These are phyloP conservation scores for Geococcyx californianus DNA, from an alignment of 2,113 vertebrate species.

Conservation along the genomic window DNA sequence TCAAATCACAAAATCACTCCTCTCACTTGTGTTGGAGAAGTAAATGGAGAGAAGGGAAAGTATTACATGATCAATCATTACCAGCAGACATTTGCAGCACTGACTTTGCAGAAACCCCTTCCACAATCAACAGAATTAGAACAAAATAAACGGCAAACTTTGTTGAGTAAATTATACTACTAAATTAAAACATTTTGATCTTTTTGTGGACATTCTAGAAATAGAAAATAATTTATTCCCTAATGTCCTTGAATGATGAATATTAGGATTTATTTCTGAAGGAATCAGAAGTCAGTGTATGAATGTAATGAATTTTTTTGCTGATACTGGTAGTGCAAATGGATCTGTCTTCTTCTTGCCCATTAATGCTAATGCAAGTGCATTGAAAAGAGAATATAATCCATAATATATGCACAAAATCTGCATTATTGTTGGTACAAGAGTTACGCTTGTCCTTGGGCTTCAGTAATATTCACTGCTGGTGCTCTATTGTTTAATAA, in stretches of 20 bases:
- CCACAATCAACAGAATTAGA: neutral
- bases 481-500: conserved; percentile 54
- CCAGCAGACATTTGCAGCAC: neutral
- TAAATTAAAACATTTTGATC: conserved; percentile 35
- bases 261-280: conserved; percentile 50
- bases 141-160: conserved; percentile 22
- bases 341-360: conserved; percentile 11
- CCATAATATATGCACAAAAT: conserved; percentile 34
- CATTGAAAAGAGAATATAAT: conserved; percentile 3
- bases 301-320: conserved; percentile 22
- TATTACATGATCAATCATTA: neutral
- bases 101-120: neutral
- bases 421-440: conserved; percentile 8
- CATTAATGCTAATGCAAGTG: conserved; percentile 55
- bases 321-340: conserved; percentile 12
- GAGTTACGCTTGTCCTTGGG: conserved; percentile 20
- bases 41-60: neutral
- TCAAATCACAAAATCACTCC: neutral
- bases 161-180: conserved; percentile 34
- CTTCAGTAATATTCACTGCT: neutral
- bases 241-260: neutral
- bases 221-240: conserved; percentile 37
- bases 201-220: conserved; percentile 38
- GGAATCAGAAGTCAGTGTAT: neutral
- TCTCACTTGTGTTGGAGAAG: neutral